Conservation (phyloP, 2,113 vertebrate species). For the Poicephalus gulielmi region DNA sequence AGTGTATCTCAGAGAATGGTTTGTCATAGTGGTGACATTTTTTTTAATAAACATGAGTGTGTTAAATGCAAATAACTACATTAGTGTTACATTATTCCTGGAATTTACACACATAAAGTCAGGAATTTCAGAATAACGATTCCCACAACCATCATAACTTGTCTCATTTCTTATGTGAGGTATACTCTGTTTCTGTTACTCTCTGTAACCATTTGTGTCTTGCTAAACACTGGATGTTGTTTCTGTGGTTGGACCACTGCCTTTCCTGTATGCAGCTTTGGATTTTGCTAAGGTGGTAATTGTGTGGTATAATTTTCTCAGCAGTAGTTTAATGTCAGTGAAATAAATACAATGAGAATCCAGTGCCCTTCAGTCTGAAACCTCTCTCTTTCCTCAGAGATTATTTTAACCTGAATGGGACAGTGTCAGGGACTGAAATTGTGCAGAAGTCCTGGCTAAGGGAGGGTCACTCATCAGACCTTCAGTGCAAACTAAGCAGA, state of each 20-base stretch:
- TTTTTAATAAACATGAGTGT: background rate
- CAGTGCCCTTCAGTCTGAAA: background rate
- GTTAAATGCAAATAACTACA: constrained; percentile 31
- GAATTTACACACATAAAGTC: background rate
- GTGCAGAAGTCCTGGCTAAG: background rate
- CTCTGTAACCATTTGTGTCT: background rate
- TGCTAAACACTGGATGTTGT: background rate
- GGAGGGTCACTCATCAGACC: background rate
- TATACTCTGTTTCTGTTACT: background rate
- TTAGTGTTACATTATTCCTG: constrained; percentile 9
- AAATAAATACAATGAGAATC: background rate
- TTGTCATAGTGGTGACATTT: background rate
- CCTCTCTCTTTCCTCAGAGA: background rate
- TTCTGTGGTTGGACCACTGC: background rate
- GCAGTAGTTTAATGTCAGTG: background rate
- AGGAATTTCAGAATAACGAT: constrained; percentile 2
- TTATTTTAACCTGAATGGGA: background rate
- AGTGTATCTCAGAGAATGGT: background rate
- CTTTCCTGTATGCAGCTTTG: background rate
- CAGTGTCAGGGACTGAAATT: background rate
- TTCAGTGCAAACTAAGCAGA: background rate
- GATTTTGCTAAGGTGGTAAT: background rate
- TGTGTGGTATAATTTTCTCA: background rate
- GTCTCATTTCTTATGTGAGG: background rate
- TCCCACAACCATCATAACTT: background rate